Percentiles rank a stretch among this genome's conserved stretches.
phyloP scores from a whole-genome alignment of 2,113 vertebrate species.

The Stigmatopora argus region DNA sequence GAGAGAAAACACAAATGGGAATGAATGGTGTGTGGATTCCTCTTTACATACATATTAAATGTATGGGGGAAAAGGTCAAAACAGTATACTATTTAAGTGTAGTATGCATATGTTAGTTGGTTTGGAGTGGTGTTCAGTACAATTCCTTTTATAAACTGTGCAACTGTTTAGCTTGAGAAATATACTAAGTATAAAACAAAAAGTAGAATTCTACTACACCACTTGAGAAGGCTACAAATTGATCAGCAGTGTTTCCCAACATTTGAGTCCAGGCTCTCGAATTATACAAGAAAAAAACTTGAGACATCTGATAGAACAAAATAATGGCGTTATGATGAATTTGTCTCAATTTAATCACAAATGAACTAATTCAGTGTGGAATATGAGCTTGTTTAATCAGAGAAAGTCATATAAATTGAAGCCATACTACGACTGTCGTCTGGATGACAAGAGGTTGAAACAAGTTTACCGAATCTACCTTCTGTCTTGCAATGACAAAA shows the following conservation, averaged over 20 bases:
- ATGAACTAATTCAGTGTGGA: no score
- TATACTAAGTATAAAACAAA: background rate
- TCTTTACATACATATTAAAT: slow-evolving; percentile 15
- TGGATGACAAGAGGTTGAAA: background rate
- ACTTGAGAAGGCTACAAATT: slow-evolving; percentile 31
- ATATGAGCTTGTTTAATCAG: no score
- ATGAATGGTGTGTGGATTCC: slow-evolving; percentile 14
- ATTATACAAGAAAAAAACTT: no score
- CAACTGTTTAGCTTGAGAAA: background rate
- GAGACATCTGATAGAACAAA: no score
- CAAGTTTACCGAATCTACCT: no score
- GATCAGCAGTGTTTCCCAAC: slow-evolving; percentile 27
- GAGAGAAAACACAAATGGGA: slow-evolving; percentile 10
- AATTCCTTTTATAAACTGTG: background rate
- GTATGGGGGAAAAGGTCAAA: slow-evolving; percentile 45
- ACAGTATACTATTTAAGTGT: slow-evolving; percentile 15
- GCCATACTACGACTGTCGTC: background rate
- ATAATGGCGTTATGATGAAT: no score
- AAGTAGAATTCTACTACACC: slow-evolving; percentile 11
- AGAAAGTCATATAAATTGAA: no score
- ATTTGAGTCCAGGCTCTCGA: background rate
- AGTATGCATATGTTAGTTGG: background rate
- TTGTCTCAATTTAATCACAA: no score
- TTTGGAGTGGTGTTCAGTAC: background rate
- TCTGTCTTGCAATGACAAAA: no score